Evolutionary conservation across 2,797 vertebrate genomes (phyloP).

Genomic region (Parambassis ranga): DNA sequence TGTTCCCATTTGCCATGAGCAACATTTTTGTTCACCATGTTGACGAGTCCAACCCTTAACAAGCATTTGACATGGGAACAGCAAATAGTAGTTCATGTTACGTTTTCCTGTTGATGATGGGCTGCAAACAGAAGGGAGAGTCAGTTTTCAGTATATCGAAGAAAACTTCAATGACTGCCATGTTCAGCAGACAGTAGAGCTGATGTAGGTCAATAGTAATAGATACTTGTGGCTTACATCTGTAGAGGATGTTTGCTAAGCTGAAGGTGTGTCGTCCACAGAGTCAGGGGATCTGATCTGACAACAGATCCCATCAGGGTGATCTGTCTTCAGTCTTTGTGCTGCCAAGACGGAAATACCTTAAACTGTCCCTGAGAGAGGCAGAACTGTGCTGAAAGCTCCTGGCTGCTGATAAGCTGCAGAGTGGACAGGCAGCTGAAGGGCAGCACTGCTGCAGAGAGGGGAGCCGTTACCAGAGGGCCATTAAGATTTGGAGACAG

Average conservation of each 20-base stretch:
- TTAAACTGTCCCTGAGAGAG: not conserved
- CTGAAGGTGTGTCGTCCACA: not conserved
- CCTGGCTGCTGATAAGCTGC: not conserved
- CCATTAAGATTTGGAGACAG: not conserved
- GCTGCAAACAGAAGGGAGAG: no score
- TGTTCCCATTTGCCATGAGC: no score
- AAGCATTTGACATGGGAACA: no score
- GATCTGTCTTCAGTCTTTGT: conserved; percentile 3
- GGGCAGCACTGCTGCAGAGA: not conserved
- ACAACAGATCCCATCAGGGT: conserved; percentile 12
- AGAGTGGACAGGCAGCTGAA: not conserved
- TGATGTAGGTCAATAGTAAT: conserved; percentile 1
- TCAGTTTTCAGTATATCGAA: no score
- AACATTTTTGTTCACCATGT: no score
- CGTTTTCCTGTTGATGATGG: no score
- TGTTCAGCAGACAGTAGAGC: not conserved
- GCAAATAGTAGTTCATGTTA: no score
- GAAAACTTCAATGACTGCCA: no score
- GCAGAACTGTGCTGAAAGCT: not conserved
- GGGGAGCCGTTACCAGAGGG: not conserved
- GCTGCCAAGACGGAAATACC: conserved; percentile 17
- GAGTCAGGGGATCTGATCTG: conserved; percentile 1
- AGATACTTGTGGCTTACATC: not conserved
- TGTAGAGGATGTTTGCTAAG: conserved; percentile 1
- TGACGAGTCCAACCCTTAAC: no score